Conservation (phyloP, 2,113 vertebrate species). For the Daboia siamensis region DNA sequence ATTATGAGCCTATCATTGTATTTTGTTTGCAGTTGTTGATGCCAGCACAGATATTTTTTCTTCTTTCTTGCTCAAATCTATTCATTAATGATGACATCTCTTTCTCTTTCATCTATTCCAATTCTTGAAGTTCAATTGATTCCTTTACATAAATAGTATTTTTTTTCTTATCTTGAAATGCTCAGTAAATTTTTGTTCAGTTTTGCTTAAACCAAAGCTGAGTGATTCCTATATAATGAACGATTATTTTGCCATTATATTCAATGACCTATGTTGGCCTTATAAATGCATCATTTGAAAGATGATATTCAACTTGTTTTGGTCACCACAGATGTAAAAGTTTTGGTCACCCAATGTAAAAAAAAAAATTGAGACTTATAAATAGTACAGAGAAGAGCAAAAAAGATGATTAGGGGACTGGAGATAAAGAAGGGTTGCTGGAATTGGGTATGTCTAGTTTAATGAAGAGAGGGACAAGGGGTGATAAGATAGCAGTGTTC, state of each 20-base stretch:
- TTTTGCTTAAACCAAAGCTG: neutral
- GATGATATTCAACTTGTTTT: neutral
- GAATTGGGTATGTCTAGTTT: too few relatives aligned
- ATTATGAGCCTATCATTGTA: constrained; percentile 3
- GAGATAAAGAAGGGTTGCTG: too few relatives aligned
- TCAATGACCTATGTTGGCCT: neutral
- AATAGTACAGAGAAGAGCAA: too few relatives aligned
- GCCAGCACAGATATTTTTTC: neutral
- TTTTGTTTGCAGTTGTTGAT: neutral
- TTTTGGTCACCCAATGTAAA: too few relatives aligned
- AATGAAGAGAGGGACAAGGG: too few relatives aligned
- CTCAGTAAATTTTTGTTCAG: constrained; percentile 5
- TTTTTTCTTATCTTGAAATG: neutral
- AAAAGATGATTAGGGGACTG: too few relatives aligned
- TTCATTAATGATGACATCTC: neutral
- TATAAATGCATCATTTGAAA: neutral
- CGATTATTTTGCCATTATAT: neutral
- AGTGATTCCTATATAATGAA: constrained; percentile 9
- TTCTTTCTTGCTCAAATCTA: neutral
- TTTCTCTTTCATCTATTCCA: neutral
- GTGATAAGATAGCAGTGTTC: too few relatives aligned
- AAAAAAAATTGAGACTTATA: too few relatives aligned
- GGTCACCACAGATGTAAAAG: too few relatives aligned
- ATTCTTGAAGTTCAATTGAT: constrained; percentile 4
- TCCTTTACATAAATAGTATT: neutral